Conservation (phyloP, 2,888 invertebrate genomes). For the Lordiphosa fenestrarum region DNA sequence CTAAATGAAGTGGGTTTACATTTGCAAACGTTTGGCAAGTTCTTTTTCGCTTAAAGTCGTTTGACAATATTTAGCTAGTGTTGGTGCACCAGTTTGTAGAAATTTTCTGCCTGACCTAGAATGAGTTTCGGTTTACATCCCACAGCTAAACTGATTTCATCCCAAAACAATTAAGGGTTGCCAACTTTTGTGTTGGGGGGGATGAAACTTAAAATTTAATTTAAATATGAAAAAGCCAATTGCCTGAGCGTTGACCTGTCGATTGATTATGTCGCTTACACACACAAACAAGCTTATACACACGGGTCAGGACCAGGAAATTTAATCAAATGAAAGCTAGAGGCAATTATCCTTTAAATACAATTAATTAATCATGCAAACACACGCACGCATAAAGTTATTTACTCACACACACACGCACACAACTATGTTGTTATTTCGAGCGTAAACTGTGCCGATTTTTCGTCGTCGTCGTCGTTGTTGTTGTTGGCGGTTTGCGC, state of each 20-base stretch:
- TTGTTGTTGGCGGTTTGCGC: slow-evolving; percentile 29
- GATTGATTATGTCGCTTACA: slow-evolving; percentile 42
- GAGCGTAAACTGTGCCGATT: slow-evolving; percentile 44
- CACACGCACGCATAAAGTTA: slow-evolving; percentile 28
- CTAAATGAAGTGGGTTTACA: too few relatives aligned
- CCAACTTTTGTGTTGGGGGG: slow-evolving; percentile 15
- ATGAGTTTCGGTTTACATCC: too few relatives aligned
- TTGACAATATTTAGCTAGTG: too few relatives aligned
- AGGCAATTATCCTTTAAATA: slow-evolving; percentile 75
- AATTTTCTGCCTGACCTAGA: too few relatives aligned
- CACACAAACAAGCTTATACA: slow-evolving; percentile 1
- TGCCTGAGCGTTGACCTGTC: slow-evolving; percentile 50
- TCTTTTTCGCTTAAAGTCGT: too few relatives aligned
- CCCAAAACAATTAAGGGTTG: slow-evolving; percentile 1
- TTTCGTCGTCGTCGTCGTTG: slow-evolving; percentile 23
- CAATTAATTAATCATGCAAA: slow-evolving; percentile 73
- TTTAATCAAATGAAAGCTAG: slow-evolving; percentile 76
- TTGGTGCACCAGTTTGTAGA: too few relatives aligned
- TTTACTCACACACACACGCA: slow-evolving; percentile 13
- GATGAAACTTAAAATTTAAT: slow-evolving; percentile 12
- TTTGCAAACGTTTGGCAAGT: too few relatives aligned
- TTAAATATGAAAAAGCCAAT: slow-evolving; percentile 22
- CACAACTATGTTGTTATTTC: slow-evolving; percentile 61
- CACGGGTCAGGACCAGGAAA: slow-evolving; percentile 37
- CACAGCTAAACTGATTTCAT: too few relatives aligned